Evolutionary conservation across 2,113 vertebrate genomes (phyloP).

Genomic region (Mus pahari): DNA sequence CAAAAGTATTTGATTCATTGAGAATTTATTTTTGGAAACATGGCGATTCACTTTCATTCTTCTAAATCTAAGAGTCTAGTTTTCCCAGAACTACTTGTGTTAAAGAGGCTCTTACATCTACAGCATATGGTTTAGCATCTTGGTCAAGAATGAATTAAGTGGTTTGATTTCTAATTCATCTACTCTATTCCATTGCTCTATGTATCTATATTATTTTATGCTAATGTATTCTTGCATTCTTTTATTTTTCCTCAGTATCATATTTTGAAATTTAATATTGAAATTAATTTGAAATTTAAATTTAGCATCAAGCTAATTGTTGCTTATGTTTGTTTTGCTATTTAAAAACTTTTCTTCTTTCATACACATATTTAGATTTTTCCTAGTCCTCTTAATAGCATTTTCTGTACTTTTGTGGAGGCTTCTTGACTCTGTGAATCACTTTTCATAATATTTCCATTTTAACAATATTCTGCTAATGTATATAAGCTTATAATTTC

Average conservation of each 20-base stretch:
- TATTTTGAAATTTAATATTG: not conserved
- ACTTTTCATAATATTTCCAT: not conserved
- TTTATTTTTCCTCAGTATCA: not conserved
- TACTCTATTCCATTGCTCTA: not conserved
- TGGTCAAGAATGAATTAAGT: not conserved
- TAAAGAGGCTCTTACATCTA: not conserved
- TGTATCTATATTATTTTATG: not conserved
- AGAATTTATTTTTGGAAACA: not conserved
- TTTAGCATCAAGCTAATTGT: not conserved
- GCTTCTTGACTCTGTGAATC: not conserved
- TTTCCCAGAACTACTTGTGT: not conserved
- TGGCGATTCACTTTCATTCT: not conserved
- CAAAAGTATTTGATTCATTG: not conserved
- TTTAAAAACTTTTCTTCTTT: not conserved
- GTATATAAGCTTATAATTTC: not conserved
- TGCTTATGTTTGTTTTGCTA: not conserved
- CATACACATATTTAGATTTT: not conserved
- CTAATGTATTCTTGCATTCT: not conserved
- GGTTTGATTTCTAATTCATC: not conserved
- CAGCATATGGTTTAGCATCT: not conserved
- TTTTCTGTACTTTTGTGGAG: not conserved
- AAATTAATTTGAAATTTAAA: no score
- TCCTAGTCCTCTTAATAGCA: not conserved
- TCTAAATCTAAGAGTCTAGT: not conserved
- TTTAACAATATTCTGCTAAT: not conserved